These are phyloP conservation scores for Calameuta pallipes DNA, from an alignment of 2,888 invertebrate species.

Conservation along the genomic window DNA sequence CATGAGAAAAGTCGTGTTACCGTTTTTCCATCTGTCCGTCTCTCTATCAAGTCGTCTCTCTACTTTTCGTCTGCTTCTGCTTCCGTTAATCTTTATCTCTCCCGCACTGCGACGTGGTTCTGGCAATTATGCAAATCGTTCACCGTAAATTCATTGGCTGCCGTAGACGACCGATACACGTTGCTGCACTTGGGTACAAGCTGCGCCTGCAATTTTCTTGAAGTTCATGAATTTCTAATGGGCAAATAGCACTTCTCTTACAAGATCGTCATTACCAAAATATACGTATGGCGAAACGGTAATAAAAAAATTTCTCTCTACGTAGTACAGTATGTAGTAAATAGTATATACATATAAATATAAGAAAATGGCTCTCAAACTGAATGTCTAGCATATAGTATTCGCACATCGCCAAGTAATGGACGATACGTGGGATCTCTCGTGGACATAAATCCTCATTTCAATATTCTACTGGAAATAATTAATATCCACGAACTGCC, in stretches of 20 bases:
- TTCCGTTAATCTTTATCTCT: background rate
- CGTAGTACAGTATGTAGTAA: background rate
- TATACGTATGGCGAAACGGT: background rate
- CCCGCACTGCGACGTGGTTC: background rate
- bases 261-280: background rate
- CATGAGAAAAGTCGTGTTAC: background rate
- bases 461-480: slow-evolving; percentile 38
- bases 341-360: background rate
- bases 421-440: slow-evolving; percentile 8
- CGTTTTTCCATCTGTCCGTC: background rate
- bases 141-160: background rate
- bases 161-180: background rate
- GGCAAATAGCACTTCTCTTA: background rate
- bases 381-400: background rate
- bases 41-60: background rate
- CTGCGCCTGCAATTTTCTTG: background rate
- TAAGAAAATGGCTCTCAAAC: background rate
- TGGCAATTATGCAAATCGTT: background rate
- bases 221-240: background rate
- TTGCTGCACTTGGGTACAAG: background rate
- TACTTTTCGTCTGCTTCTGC: background rate
- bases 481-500: slow-evolving; percentile 29
- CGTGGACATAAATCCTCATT: slow-evolving; percentile 45
- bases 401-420: background rate
- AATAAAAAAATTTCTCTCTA: background rate